phyloP scores from a whole-genome alignment of 2,797 vertebrate species.

The Garrulus glandarius region DNA sequence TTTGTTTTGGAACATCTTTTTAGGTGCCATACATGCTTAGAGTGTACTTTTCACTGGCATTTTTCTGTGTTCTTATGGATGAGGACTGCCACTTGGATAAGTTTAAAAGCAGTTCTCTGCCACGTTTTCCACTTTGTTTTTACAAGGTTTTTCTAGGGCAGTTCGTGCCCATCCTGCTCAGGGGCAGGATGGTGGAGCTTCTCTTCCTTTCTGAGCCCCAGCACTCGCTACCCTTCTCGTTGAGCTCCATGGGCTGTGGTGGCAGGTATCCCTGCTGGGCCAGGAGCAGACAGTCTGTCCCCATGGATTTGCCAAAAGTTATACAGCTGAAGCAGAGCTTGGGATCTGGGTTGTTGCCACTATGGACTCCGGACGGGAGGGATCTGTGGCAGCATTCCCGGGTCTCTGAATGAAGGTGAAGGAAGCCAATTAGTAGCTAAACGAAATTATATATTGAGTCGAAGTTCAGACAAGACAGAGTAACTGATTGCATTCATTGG shows the following conservation, averaged over 20 bases:
- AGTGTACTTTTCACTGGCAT: neutral
- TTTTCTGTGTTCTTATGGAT: neutral
- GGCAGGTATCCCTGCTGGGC: accelerated
- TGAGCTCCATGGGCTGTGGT: accelerated
- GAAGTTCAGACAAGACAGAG: neutral
- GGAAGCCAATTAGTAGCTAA: neutral
- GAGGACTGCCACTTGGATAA: neutral
- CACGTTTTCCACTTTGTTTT: accelerated
- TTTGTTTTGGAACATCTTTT: neutral
- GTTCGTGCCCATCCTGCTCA: accelerated
- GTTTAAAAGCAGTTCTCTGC: neutral
- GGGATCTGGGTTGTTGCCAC: neutral
- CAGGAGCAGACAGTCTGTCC: neutral
- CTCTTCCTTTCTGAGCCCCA: neutral
- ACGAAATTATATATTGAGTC: neutral
- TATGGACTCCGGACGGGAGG: neutral
- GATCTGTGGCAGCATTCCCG: conserved; percentile 1
- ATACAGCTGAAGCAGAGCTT: neutral
- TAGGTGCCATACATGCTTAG: neutral
- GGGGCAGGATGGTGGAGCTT: neutral
- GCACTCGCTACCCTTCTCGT: accelerated
- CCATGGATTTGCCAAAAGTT: neutral
- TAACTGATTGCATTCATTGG: neutral
- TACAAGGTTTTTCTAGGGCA: neutral
- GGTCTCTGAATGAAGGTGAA: neutral